Base-by-base conservation (phyloP, 1,140 invertebrate species). In the Chrysopa pallens region DNA sequence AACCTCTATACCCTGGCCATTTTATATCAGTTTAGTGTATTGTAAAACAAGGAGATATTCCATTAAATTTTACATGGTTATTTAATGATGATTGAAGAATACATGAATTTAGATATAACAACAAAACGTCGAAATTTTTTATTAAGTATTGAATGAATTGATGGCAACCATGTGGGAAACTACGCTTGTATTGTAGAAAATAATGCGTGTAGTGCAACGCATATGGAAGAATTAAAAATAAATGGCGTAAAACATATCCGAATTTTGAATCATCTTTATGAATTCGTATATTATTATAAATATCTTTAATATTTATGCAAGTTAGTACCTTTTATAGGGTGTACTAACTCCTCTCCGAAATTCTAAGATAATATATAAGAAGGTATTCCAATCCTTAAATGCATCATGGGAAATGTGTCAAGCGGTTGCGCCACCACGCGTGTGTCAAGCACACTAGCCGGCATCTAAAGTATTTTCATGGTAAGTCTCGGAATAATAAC, bases 1-100 rank as follows among this genome's bases (percentile, higher is more conserved):
- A 73, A 48, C 70, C 74, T 31, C 67, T 79, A 2, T 78, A 78
- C 55, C 77, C 81, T 55, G 84, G 82, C 42, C 78, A 86, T 54
- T 76, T 80, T 29, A 74, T 81, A 31, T 79, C 80, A 2, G 68
- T 86, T 12, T 74, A 69, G 40, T 90, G 87, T 63, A 75, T 78
- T 36, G 72, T 81, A 29, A 69, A 74, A 45, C 76, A 78, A 54
- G 82, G 82, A 39, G 81, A 84, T 62, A 58, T 73, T 47, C 80
- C 80, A 4, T 62, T 84, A 43, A 67, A 70, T 35, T 74, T 82
- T 42, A 67, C 66, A 8, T 88, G 84, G 84, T 71, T 66, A 9
- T 69, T 83, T 46, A 78, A 84, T 51, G 73, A 78, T 13, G 59
- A 48, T 69, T 17, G 56, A 59, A 6, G 55, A 53, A 17, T 56